Evolutionary conservation across 2,797 vertebrate genomes (phyloP).

Genomic region (Enteromius viviparus): DNA sequence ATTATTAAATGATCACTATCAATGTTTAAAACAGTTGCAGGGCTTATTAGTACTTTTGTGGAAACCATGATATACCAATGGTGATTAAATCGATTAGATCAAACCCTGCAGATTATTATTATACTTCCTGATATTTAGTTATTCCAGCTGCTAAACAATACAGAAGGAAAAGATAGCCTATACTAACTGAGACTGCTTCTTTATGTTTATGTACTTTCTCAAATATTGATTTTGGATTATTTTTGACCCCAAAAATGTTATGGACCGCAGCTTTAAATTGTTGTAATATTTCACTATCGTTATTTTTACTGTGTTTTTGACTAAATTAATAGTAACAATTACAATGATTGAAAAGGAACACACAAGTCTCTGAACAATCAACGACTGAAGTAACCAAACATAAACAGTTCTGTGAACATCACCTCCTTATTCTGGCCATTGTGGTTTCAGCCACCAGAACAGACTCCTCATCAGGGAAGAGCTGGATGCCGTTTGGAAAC

Average conservation of each 20-base stretch:
- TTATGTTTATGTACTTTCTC: too few species aligned
- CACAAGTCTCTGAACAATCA: not conserved
- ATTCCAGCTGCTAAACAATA: too few species aligned
- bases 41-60: not conserved
- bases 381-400: not conserved
- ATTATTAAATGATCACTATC: not conserved
- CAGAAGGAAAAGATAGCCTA: too few species aligned
- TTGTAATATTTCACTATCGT: not conserved
- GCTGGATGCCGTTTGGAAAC: conserved; percentile 93
- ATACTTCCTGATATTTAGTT: too few species aligned
- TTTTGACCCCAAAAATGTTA: too few species aligned
- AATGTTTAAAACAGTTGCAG: not conserved
- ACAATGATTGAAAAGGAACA: not conserved
- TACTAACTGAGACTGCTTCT: too few species aligned
- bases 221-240: too few species aligned
- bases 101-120: too few species aligned
- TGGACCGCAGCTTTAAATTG: not conserved
- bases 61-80: not conserved
- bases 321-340: not conserved
- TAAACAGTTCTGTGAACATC: not conserved
- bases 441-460: conserved; percentile 91
- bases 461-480: conserved; percentile 91
- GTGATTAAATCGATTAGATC: too few species aligned
- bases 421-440: conserved; percentile 95
- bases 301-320: not conserved